Evolutionary conservation across 2,113 vertebrate species (phyloP).

Genomic region (Grus americana): DNA sequence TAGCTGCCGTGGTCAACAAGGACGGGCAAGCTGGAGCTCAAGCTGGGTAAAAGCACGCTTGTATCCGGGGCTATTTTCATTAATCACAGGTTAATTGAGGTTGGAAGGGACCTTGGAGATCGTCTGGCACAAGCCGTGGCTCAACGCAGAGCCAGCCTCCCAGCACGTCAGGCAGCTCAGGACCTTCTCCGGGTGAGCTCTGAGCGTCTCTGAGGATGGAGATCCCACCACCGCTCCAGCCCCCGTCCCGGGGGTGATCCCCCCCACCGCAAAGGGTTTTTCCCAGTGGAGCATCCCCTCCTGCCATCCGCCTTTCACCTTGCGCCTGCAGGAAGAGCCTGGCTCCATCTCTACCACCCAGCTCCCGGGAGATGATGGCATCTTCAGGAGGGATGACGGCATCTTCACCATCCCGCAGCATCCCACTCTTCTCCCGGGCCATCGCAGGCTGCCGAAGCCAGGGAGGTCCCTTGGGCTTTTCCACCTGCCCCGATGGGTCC

Average conservation of each 20-base stretch:
- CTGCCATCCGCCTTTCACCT: not conserved
- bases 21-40: not conserved
- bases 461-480: not conserved
- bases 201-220: not conserved
- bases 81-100: not conserved
- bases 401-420: not conserved
- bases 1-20: not conserved
- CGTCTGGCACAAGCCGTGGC: rapidly evolving
- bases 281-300: not conserved
- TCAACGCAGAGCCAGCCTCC: not conserved
- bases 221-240: not conserved
- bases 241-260: not conserved
- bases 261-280: not conserved
- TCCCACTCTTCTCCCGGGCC: not conserved
- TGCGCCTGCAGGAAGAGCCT: not conserved
- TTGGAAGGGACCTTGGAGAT: not conserved
- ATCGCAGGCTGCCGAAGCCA: not conserved
- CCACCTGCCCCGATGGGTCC: not conserved
- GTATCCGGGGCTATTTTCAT: not conserved
- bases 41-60: not conserved
- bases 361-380: rapidly evolving
- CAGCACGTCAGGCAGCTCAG: not conserved
- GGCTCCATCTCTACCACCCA: not conserved
- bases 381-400: not conserved
- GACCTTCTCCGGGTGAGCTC: not conserved